Evolutionary conservation across 1,140 invertebrate species (phyloP), one percentile per base, ranked within the genome.

Genomic region (Drosophila jambulina): DNA sequence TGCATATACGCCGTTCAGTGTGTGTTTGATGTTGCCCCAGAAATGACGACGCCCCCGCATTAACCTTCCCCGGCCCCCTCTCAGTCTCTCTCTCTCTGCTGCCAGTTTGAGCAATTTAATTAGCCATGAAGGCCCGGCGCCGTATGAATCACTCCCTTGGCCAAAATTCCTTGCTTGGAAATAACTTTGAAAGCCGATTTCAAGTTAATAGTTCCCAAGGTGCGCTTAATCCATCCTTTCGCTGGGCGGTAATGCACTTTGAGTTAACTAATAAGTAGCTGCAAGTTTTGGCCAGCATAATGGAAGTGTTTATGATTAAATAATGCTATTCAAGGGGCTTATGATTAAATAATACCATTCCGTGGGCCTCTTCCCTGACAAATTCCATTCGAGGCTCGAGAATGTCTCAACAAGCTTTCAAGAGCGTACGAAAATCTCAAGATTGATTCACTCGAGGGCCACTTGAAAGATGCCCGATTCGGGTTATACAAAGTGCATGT

Each of bases 91-190:
- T 27, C 59, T 87, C 46, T 25, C 15, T 13, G 49, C 29, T 34
- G 49, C 49, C 78, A 72, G 64, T 75, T 79, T 72, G 68, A 85
- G 70, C 78, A 27, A 90, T 77, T 90, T 88, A 88, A 88, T 88
- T 88, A 85, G 78, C 81, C 81, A 90, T 90, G 84, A 88, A 88
- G 85, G 84, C 84, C 85, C 77, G 59, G 45, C 59, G 72, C 62
- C 64, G 48, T 29, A 60, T 60, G 67, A 51, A 43, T 72, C 65
- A 72, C 29, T 72, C 34, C 40, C 29, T 51, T 42, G 25, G 53
- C 65, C 48, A 69, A 69, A 57, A 56, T 72, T 61, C 40, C 32
- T 34, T 4, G 25, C 65, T 57, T 34, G 49, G 8, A 49, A 42
- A 72, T 48, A 69, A 48, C 69, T 42, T 60, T 34, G 36, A 72